Evolutionary conservation across 2,888 invertebrate genomes (phyloP), one percentile per base, ranked within the genome.

Genomic region (Ichneumoninae sp.): DNA sequence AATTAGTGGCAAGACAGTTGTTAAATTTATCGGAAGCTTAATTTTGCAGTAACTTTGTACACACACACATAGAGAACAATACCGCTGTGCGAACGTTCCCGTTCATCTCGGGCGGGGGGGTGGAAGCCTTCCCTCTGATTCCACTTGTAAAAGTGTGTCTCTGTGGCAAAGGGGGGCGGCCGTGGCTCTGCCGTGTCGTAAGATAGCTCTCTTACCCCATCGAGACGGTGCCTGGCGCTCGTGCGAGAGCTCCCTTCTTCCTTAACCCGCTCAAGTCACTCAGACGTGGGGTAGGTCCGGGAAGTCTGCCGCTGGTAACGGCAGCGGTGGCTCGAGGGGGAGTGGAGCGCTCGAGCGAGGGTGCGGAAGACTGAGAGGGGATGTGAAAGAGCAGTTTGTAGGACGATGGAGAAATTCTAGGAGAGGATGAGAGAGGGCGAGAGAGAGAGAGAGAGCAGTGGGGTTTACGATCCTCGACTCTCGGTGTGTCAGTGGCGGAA

Each of bases 391-490:
- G 79, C 60, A 77, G 86, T 82, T 40, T 44, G 77, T 62, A 75
- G 75, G 80, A 84, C 70, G 76, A 76, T 80, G 81, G 74, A 62
- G 22, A 52, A 36, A 52, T 82, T 76, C 52, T 13, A 50, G 66
- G 82, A 68, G 75, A 68, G 44, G 54, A 66, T 47, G 72, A 26
- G 62, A 82, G 87, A 86, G 87, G 86, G 84, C 82, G 88, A 79
- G 82, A 80, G 84, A 84, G 84, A 83, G 83, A 65, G 78, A 81
- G 86, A 82, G 84, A 87, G 86, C 87, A 86, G 90, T 87, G 88
- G 90, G 86, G 88, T 90, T 92, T 90, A 91, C 91, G 91, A 91
- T 91, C 91, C 92, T 91, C 90, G 86, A 87, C 86, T 88, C 80
- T 54, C 82, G 88, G 84, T 85, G 78, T 81, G 85, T 87, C 86